Base-by-base conservation (phyloP, 1,140 invertebrate species). In the Brachystomella parvula region DNA sequence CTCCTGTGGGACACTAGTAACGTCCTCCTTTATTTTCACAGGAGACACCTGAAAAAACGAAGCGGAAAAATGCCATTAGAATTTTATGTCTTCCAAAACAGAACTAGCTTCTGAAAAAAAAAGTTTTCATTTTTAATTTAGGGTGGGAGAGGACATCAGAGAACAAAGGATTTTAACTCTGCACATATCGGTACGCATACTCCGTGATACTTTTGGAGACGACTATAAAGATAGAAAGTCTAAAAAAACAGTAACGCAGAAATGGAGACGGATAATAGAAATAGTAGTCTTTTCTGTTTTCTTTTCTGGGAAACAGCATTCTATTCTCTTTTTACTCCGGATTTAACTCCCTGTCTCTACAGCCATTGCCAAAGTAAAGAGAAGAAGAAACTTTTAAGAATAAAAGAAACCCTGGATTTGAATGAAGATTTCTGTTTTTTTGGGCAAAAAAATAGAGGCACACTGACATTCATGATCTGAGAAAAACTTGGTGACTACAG, bases 391-490 rank as follows among this genome's bases (percentile, higher is more conserved):
- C 6, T 19, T 39, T 19, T 6, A 39, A 6, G 39, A 64, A 64
- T 31, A n/a, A 30, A 26, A 49, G 24, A 47, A 47, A 64, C 2
- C 6, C 9, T 17, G 30, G 33, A 15, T 56, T 56, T 56, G 49
- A 56, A 44, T 44, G 28, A 12, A 9, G 58, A 60, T 28, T 44
- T 19, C 29, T 9, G 29, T 31, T 49, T 3, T 47, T 63, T 29
- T 9, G 39, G 31, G 44, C 29, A n/a, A n/a, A 26, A 3, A 17
- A 56, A 66, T 69, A 69, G 60, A 70, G 64, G 66, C 60, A 64
- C 28, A 61, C 61, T 70, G 68, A 70, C 68, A 66, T 70, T 70
- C 64, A 70, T 67, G 68, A 70, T 60, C 68, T 67, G 68, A 70
- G 64, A 70, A 56, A 70, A 67, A 70, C 62, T 33, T 66, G 63